phyloP scores from a whole-genome alignment of 2,113 vertebrate genomes.

The Tupaia chinensis region DNA sequence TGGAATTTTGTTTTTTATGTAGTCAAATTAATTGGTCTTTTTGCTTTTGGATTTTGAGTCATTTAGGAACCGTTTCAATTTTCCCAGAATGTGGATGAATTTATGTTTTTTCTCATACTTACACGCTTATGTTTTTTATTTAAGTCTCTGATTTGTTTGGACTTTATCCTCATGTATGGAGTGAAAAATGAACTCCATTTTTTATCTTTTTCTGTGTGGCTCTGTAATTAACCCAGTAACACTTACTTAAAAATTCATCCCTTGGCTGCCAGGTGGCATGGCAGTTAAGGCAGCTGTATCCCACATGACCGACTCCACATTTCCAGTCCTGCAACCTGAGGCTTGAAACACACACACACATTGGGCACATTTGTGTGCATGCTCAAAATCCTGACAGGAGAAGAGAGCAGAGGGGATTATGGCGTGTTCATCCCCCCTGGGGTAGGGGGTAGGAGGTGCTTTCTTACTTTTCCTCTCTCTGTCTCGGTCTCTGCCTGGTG shows the following conservation, averaged over 20 bases:
- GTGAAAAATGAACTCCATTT: background rate
- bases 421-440: too few species aligned
- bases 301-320: too few species aligned
- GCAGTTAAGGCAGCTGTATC: too few species aligned
- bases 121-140: background rate
- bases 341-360: too few species aligned
- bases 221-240: background rate
- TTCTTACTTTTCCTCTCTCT: too few species aligned
- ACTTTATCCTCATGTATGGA: background rate
- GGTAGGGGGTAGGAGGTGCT: too few species aligned
- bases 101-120: background rate
- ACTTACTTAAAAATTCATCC: background rate
- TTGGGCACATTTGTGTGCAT: too few species aligned
- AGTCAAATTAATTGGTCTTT: background rate
- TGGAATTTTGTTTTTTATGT: slow-evolving; percentile 29
- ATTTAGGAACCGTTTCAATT: background rate
- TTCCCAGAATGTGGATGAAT: background rate
- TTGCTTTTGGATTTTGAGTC: slow-evolving; percentile 23
- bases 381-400: too few species aligned
- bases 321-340: too few species aligned
- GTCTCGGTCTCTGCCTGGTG: too few species aligned
- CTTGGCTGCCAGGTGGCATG: too few species aligned
- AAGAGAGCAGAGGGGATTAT: too few species aligned
- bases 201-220: background rate
- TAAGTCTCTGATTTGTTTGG: slow-evolving; percentile 34